A percentile compares a stretch with the other conserved stretches of the same genome.
These are phyloP conservation scores for Odocoileus virginianus DNA, from an alignment of 2,113 vertebrate genomes.

Conservation along the genomic window DNA sequence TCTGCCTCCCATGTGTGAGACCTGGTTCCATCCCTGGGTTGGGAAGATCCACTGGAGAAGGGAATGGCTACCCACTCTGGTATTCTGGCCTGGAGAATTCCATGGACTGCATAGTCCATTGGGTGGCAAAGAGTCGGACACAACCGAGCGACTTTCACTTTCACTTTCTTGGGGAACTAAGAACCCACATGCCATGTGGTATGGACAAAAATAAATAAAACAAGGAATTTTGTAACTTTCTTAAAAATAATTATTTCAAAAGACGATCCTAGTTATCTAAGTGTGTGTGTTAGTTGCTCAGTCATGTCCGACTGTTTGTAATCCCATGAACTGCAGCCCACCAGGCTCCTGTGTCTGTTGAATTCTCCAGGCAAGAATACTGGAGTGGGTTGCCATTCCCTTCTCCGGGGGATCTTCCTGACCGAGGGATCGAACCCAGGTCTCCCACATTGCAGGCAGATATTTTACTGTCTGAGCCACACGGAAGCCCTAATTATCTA, in stretches of 20 bases:
- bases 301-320: neutral
- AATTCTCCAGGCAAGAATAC: neutral
- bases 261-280: neutral
- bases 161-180: neutral
- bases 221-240: neutral
- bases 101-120: neutral
- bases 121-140: neutral
- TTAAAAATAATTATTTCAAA: slow-evolving; percentile 6
- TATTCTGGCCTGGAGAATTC: neutral
- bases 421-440: neutral
- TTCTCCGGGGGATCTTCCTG: neutral
- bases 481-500: neutral
- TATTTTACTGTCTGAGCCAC: neutral
- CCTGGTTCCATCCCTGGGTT: neutral
- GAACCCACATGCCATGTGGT: neutral
- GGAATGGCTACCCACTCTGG: neutral
- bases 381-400: neutral
- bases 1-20: neutral
- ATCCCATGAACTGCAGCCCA: neutral
- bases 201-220: neutral
- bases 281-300: neutral
- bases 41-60: neutral
- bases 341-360: neutral
- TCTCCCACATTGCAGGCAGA: neutral
- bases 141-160: neutral